Conservation (phyloP, 2,797 vertebrate genomes). For the Aeoliscus strigatus region DNA sequence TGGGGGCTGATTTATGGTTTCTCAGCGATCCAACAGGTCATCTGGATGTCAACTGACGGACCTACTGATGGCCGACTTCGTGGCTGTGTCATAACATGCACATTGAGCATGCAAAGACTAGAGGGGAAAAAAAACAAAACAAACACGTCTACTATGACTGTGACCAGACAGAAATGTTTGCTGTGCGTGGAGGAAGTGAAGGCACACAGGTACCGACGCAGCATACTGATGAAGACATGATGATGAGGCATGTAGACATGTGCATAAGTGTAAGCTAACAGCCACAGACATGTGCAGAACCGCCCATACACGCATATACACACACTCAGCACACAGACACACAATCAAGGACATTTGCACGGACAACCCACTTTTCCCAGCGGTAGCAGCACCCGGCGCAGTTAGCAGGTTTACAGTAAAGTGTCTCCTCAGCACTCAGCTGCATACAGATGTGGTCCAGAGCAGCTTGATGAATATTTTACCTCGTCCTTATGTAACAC, state of each 20-base stretch:
- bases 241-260: slow-evolving; percentile 14
- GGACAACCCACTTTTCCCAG: slow-evolving; percentile 18
- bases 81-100: slow-evolving; percentile 25
- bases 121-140: not conserved
- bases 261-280: slow-evolving; percentile 10
- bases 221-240: slow-evolving; percentile 52
- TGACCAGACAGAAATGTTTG: slow-evolving; percentile 42
- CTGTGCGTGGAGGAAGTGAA: slow-evolving; percentile 31
- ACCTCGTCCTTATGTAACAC: slow-evolving; percentile 65
- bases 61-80: slow-evolving; percentile 29
- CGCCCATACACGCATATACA: slow-evolving; percentile 2
- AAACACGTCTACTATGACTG: slow-evolving; percentile 6
- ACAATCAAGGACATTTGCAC: slow-evolving; percentile 47
- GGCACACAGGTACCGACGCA: slow-evolving; percentile 18
- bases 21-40: slow-evolving; percentile 50
- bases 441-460: slow-evolving; percentile 64
- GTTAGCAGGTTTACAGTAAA: slow-evolving; percentile 61
- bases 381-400: slow-evolving; percentile 24
- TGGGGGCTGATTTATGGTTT: slow-evolving; percentile 42
- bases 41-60: slow-evolving; percentile 40
- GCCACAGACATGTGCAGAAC: not conserved
- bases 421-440: slow-evolving; percentile 67
- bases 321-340: slow-evolving; percentile 14
- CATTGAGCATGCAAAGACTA: slow-evolving; percentile 13
- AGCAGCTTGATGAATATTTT: slow-evolving; percentile 73